A percentile compares a stretch with the other conserved stretches of the same genome.
phyloP scores from a whole-genome alignment of 2,888 invertebrate genomes.

The Hirtodrosophila cameraria region DNA sequence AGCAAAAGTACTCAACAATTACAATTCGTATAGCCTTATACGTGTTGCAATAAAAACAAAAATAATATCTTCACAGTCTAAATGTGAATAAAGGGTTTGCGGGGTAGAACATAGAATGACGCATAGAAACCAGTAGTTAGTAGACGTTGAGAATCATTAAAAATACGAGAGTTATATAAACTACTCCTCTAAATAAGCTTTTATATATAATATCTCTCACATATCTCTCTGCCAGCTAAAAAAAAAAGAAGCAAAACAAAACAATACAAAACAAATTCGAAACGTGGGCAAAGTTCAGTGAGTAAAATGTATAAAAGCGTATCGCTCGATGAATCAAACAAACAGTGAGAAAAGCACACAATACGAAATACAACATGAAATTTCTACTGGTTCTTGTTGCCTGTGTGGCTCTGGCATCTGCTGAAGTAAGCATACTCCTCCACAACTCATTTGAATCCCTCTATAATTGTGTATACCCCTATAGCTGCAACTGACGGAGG shows the following conservation, averaged over 20 bases:
- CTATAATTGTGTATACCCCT: background rate
- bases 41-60: background rate
- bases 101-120: slow-evolving; percentile 7
- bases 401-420: slow-evolving; percentile 53
- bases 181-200: slow-evolving; percentile 15
- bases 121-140: background rate
- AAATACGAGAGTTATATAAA: slow-evolving; percentile 22
- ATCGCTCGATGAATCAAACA: slow-evolving; percentile 17
- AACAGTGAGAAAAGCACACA: slow-evolving; percentile 52
- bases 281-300: slow-evolving; percentile 45
- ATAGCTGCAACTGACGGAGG: slow-evolving; percentile 57
- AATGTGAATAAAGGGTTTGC: no score
- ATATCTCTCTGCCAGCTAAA: slow-evolving; percentile 32
- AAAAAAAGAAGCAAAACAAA: slow-evolving; percentile 21
- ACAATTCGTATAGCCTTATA: slow-evolving; percentile 1
- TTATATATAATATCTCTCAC: slow-evolving; percentile 8
- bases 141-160: slow-evolving; percentile 20
- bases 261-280: slow-evolving; percentile 21
- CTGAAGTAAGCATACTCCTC: slow-evolving; percentile 67
- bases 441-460: background rate
- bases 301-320: slow-evolving; percentile 64
- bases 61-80: slow-evolving; percentile 8
- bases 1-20: slow-evolving; percentile 14
- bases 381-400: slow-evolving; percentile 61
- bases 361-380: slow-evolving; percentile 65